Evolutionary conservation across 2,113 vertebrate genomes (phyloP).

Genomic region (Cathartes aura): DNA sequence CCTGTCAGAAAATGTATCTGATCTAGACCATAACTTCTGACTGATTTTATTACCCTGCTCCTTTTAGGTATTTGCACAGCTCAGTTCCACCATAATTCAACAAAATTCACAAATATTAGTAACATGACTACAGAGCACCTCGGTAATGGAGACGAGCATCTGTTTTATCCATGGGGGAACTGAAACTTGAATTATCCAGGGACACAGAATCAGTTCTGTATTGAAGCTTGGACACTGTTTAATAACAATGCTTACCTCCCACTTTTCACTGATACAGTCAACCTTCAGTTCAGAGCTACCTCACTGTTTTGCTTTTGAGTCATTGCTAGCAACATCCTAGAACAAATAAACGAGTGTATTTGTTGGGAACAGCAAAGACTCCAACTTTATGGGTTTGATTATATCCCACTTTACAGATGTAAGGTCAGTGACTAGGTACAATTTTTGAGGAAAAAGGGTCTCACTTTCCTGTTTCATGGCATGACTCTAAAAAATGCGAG

Average conservation of each 20-base stretch:
- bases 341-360: neutral
- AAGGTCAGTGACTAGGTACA: neutral
- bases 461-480: neutral
- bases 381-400: neutral
- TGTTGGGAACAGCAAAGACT: neutral
- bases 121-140: neutral
- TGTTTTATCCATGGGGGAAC: neutral
- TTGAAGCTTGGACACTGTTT: neutral
- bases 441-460: neutral
- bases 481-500: neutral
- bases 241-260: neutral
- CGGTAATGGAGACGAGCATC: neutral
- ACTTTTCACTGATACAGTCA: neutral
- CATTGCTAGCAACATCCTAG: constrained; percentile 3
- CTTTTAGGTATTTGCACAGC: neutral
- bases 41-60: neutral
- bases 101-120: neutral
- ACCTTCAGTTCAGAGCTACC: neutral
- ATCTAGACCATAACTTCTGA: neutral
- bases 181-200: neutral
- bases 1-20: neutral
- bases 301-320: constrained; percentile 1
- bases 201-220: neutral
- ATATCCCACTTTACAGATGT: neutral
- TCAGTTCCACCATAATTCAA: neutral